Evolutionary conservation across 2,888 invertebrate species (phyloP), one percentile per base, ranked within the genome.

Genomic region (Pachymerium ferrugineum): DNA sequence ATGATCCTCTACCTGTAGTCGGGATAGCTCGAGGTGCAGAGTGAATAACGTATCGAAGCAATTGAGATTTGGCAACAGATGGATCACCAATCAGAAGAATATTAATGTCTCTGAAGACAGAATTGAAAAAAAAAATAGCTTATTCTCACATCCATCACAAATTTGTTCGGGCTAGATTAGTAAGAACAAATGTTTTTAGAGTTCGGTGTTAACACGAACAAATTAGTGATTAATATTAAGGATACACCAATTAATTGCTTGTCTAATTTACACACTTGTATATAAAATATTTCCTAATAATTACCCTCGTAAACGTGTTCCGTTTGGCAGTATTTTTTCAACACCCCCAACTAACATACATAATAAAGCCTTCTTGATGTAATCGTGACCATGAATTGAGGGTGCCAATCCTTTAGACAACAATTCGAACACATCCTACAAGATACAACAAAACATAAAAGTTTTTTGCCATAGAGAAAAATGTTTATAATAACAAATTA

Each of bases 1-100:
- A 96, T 1, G 97, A 97, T 14, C 99, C 98, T 75, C 99, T 87
- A 8, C 99, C 99, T 0, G 98, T 99, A 3, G 99, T 98, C 22
- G 97, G 88, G 80, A 99, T 92, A 14, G 98, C 98, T 25, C 98
- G 86, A 0, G 98, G 97, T 0, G 99, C 98, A 0, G 95, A 95
- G 81, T 90, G 88, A 75, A 98, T 84, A 0, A 99, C 98, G 81
- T 98, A 99, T 12, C 98, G 88, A 4, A 95, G 83, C 73, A 95
- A 84, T 82, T 99, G 99, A 0, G 98, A 99, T 85, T 99, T 99
- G 0, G 99, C 99, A 42, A 99, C 98, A 73, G 97, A 97, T 0
- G 99, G 99, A 85, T 99, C 99, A 68, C 99, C 99, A 80, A 99
- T 97, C 1, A 99, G 85, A 42, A 97, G 86, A 42, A 97, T 85